A percentile compares a stretch with the other conserved stretches of the same genome.
Evolutionary conservation across 2,888 invertebrate genomes (phyloP).

Genomic region (Amphipoea oculea): DNA sequence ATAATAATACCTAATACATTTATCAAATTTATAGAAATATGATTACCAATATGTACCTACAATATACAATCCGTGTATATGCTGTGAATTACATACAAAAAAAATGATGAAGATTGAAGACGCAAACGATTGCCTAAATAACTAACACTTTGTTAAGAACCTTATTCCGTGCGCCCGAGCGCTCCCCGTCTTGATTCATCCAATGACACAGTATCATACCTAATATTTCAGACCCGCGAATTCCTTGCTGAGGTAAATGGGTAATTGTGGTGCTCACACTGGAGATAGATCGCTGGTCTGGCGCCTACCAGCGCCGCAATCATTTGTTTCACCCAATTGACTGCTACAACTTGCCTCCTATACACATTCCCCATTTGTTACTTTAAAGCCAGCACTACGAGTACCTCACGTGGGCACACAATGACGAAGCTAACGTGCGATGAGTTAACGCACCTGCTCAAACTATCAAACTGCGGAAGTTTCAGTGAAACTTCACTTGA

Average conservation of each 20-base stretch:
- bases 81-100: slow-evolving; percentile 29
- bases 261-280: slow-evolving; percentile 59
- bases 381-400: slow-evolving; percentile 39
- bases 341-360: slow-evolving; percentile 51
- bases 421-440: slow-evolving; percentile 17
- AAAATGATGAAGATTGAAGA: slow-evolving; percentile 42
- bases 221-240: slow-evolving; percentile 59
- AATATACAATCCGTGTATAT: background rate
- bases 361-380: slow-evolving; percentile 55
- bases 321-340: slow-evolving; percentile 63
- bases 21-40: background rate
- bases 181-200: slow-evolving; percentile 36
- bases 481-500: slow-evolving; percentile 15
- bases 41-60: background rate
- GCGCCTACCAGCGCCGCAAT: slow-evolving; percentile 51
- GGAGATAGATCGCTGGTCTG: slow-evolving; percentile 52
- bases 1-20: background rate
- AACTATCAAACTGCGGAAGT: slow-evolving; percentile 1
- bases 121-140: slow-evolving; percentile 45
- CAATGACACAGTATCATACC: slow-evolving; percentile 58
- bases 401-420: slow-evolving; percentile 10
- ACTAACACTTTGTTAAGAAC: slow-evolving; percentile 46
- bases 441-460: slow-evolving; percentile 20
- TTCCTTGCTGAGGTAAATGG: slow-evolving; percentile 61
- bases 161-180: slow-evolving; percentile 35